Evolutionary conservation across 2,797 vertebrate genomes (phyloP), one percentile per base, ranked within the genome.

Genomic region (Poecilia gillii): DNA sequence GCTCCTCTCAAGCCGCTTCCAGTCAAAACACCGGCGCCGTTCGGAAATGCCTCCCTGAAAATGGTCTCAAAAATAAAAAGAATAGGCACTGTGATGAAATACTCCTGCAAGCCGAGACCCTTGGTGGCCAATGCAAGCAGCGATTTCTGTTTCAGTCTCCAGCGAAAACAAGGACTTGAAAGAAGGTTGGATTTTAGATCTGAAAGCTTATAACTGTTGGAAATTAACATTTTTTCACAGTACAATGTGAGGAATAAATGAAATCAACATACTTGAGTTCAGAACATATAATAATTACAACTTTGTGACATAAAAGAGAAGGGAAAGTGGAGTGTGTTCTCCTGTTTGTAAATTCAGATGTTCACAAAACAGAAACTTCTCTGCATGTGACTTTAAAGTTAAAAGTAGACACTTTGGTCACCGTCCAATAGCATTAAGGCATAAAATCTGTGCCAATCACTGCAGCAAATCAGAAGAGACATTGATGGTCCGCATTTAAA

Each of bases 1-100:
- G 33, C 75, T 6, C 49, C 28, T 71, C 36, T 80, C 20, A n/a
- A 74, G 33, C 62, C n/a, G 20, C 68, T 82, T 74, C 51, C 14
- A 64, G 18, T 28, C 41, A 51, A 72, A 76, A 59, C 74, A 20
- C 14, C 14, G 31, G 16, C 14, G 31, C 9, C 41, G 8, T 75
- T 82, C 45, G 25, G 49, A 75, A 43, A 71, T 28, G 47, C 78
- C 39, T 55, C 36, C 8, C 45, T 66, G 62, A 75, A 70, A 70
- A 62, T 7, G 16, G 25, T 39, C 66, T 49, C 5, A 28, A 55
- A 73, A 59, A 23, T 8, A 6, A 33, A 45, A 72, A 43, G 51
- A 53, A 28, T 6, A 12, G 55, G 45, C 6, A 6, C 73, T 16
- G 12, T 2, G 28, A 8, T 4, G 64, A 57, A 31, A 70, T 18